Conservation (phyloP, 2,113 vertebrate species). For the Hucho hucho region DNA sequence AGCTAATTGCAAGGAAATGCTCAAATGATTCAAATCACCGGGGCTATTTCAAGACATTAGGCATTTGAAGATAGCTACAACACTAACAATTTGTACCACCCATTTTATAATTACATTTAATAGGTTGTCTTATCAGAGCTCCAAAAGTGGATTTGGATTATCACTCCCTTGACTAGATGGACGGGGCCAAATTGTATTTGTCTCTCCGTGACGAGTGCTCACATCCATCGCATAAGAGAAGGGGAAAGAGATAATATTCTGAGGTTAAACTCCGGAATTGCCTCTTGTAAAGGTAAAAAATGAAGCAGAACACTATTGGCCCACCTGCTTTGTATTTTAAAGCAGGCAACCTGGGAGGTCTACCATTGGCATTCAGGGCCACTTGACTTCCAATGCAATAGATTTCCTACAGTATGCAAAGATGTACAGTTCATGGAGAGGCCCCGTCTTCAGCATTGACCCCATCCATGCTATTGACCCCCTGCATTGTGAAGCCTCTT, state of each 20-base stretch:
- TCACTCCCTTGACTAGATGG: constrained; percentile 57
- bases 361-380: constrained; percentile 69
- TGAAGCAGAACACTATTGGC: constrained; percentile 52
- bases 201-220: constrained; percentile 50
- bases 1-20: constrained; percentile 78
- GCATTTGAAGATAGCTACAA: constrained; percentile 72
- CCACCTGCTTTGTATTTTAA: constrained; percentile 65
- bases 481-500: constrained; percentile 69
- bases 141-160: constrained; percentile 74
- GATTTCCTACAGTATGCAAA: constrained; percentile 67
- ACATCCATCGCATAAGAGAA: constrained; percentile 53
- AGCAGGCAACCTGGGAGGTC: constrained; percentile 64
- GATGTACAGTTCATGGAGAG: constrained; percentile 63
- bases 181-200: constrained; percentile 64
- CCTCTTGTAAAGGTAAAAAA: constrained; percentile 67
- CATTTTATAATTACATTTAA: constrained; percentile 78
- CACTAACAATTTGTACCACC: constrained; percentile 73
- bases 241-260: constrained; percentile 64
- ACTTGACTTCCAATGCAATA: constrained; percentile 73
- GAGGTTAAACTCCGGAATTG: constrained; percentile 72
- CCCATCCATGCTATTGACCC: constrained; percentile 67
- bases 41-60: constrained; percentile 75
- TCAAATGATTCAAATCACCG: constrained; percentile 77
- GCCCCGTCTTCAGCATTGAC: constrained; percentile 64
- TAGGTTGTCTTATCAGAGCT: constrained; percentile 74